Evolutionary conservation across 2,888 invertebrate genomes (phyloP).

Genomic region (Listrodromus nycthemerus): DNA sequence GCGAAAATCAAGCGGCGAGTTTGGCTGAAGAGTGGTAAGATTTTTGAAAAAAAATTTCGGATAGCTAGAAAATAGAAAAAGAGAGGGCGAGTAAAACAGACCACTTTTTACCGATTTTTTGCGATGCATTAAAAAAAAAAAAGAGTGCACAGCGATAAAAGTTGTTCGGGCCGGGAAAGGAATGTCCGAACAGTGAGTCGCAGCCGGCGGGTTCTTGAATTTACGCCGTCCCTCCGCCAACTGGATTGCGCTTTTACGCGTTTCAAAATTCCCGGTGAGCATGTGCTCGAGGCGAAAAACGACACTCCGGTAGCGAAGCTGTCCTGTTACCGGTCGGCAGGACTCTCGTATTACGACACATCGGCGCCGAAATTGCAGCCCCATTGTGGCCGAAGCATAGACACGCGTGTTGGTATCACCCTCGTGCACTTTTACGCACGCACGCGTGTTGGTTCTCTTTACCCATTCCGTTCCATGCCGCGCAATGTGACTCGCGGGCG

Average conservation of each 20-base stretch:
- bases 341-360: conserved; percentile 42
- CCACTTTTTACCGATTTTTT: no score
- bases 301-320: conserved; percentile 13
- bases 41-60: no score
- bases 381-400: conserved; percentile 43
- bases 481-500: not conserved
- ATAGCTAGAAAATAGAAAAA: no score
- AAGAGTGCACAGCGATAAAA: not conserved
- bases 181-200: not conserved
- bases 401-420: not conserved
- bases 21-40: not conserved
- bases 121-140: not conserved
- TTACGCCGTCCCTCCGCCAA: not conserved
- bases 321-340: not conserved
- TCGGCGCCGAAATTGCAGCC: conserved; percentile 43
- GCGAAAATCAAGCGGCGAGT: not conserved
- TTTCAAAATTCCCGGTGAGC: conserved; percentile 1
- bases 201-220: conserved; percentile 7
- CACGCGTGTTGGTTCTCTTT: not conserved
- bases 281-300: conserved; percentile 22
- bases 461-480: not conserved
- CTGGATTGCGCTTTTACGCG: conserved; percentile 26
- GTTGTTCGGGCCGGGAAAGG: conserved; percentile 5
- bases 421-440: not conserved
- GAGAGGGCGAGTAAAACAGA: no score